These are phyloP conservation scores for Iguana delicatissima DNA, from an alignment of 2,797 vertebrate species.

Conservation along the genomic window DNA sequence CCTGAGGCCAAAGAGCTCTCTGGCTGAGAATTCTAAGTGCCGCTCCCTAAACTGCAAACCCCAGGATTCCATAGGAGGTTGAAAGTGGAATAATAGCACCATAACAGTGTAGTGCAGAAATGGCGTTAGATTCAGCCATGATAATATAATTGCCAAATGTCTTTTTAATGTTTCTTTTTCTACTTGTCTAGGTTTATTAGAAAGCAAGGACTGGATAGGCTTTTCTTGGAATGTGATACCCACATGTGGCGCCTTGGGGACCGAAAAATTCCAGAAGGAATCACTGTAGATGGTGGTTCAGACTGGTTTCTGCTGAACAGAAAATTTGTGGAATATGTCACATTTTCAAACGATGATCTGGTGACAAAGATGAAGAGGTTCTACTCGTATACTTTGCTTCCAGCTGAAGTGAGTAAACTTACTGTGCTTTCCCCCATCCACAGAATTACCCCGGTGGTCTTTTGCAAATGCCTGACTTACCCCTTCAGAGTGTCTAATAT, in stretches of 20 bases:
- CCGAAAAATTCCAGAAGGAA: constrained; percentile 94
- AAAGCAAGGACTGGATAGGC: constrained; percentile 95
- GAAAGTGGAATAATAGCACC: too few species aligned
- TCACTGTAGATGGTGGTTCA: constrained; percentile 94
- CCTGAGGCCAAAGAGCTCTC: too few species aligned
- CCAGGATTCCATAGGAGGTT: too few species aligned
- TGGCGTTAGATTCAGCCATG: neutral
- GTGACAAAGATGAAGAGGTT: constrained; percentile 97
- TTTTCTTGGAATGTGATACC: constrained; percentile 96
- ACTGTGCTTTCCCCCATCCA: constrained; percentile 43
- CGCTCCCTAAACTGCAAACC: too few species aligned
- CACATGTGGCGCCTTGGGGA: constrained; percentile 99
- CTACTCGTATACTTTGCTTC: constrained; percentile 94
- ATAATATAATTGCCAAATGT: neutral
- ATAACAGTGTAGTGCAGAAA: too few species aligned
- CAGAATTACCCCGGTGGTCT: too few species aligned
- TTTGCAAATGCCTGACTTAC: too few species aligned
- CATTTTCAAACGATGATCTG: constrained; percentile 91
- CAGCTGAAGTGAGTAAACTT: constrained; percentile 88
- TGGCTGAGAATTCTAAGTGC: too few species aligned
- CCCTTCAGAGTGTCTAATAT: neutral
- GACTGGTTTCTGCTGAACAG: constrained; percentile 98
- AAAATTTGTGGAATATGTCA: constrained; percentile 94
- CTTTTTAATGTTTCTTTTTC: neutral
- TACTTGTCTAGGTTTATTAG: constrained; percentile 89